Percentiles rank a stretch among this genome's conserved stretches.
Conservation (phyloP, 2,888 invertebrate species). For the Neelides folsomi region DNA sequence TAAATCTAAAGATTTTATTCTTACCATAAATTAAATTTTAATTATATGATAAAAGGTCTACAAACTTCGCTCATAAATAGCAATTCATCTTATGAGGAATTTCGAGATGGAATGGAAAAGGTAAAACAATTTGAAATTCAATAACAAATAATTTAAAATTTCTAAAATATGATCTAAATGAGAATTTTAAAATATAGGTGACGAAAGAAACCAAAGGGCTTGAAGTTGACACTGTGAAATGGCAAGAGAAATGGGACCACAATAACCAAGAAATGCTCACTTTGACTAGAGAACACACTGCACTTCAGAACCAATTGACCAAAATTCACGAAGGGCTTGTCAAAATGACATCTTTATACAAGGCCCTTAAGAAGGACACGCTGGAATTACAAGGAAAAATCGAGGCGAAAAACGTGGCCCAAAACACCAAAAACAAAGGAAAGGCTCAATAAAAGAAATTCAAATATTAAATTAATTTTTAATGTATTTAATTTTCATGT, state of each 20-base stretch:
- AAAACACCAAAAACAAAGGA: too few relatives aligned
- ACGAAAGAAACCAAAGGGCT: constrained; percentile 18
- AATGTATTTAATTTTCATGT: too few relatives aligned
- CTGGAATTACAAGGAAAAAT: constrained; percentile 9
- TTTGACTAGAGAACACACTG: constrained; percentile 22
- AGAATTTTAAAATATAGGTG: constrained; percentile 11
- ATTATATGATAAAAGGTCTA: constrained; percentile 7
- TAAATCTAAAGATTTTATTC: too few relatives aligned
- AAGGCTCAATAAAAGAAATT: too few relatives aligned
- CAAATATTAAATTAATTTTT: too few relatives aligned
- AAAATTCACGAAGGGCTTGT: constrained; percentile 25
- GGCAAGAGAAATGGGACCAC: constrained; percentile 29
- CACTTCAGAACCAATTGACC: constrained; percentile 20
- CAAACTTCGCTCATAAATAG: constrained; percentile 23
- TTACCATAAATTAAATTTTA: too few relatives aligned
- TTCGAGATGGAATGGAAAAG: constrained; percentile 29
- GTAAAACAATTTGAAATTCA: too few relatives aligned
- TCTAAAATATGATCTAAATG: not conserved
- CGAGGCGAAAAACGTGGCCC: not conserved
- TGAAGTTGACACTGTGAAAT: constrained; percentile 23
- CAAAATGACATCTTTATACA: constrained; percentile 28
- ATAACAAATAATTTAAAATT: too few relatives aligned
- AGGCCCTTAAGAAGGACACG: constrained; percentile 25
- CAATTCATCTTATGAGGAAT: constrained; percentile 23
- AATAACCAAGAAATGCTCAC: constrained; percentile 17